phyloP scores from a whole-genome alignment of 2,113 vertebrate species.

The Dipodomys spectabilis region DNA sequence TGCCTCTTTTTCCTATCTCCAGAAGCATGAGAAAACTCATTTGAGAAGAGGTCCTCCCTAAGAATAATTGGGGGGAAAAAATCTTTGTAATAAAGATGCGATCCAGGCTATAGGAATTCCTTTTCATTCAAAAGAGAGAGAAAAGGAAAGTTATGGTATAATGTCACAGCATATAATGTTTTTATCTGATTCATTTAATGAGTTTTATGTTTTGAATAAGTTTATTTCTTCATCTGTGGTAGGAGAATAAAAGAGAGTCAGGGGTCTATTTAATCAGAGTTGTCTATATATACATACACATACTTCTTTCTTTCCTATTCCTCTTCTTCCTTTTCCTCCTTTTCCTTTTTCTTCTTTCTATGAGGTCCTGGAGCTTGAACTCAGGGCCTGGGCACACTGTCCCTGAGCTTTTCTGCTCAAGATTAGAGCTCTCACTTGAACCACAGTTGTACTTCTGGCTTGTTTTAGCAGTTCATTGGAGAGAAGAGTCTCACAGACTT shows the following conservation, averaged over 20 bases:
- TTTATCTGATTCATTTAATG: not conserved
- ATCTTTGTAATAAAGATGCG: not conserved
- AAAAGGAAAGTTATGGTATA: not conserved
- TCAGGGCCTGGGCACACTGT: too few relatives aligned
- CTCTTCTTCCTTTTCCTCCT: too few relatives aligned
- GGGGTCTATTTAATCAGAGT: conserved; percentile 18
- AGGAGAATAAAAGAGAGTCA: not conserved
- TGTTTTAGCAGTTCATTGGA: too few relatives aligned
- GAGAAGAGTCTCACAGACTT: too few relatives aligned
- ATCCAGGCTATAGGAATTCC: not conserved
- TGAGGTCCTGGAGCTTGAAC: too few relatives aligned
- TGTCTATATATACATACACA: conserved; percentile 6
- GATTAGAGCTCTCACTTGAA: too few relatives aligned
- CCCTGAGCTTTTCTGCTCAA: too few relatives aligned
- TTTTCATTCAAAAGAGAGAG: not conserved
- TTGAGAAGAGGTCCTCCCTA: not conserved
- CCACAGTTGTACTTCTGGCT: too few relatives aligned
- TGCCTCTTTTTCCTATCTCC: not conserved
- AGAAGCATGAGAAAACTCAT: not conserved
- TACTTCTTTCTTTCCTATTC: too few relatives aligned
- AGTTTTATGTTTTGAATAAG: not conserved
- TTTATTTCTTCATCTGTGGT: conserved; percentile 7
- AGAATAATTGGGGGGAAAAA: not conserved
- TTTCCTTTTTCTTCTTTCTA: too few relatives aligned
- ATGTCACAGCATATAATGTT: not conserved